Base-by-base conservation (phyloP, 2,113 vertebrate species). In the Struthio camelus region DNA sequence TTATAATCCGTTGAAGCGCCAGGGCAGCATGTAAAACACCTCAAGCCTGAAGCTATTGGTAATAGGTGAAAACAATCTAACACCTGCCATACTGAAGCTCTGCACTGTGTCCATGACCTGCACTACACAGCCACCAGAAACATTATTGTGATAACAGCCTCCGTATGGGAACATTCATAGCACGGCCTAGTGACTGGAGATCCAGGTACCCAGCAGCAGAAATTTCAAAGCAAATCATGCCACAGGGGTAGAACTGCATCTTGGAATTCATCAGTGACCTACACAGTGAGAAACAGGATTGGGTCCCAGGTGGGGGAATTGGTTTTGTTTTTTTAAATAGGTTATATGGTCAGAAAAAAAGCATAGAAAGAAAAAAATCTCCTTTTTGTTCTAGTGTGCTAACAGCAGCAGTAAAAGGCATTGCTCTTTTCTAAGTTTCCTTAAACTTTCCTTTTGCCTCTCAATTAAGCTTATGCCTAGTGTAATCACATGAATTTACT, bases 161-260 rank as follows among this genome's bases (percentile, higher is more conserved):
- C 72, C 17, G 1, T 0, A 46, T 7, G n/a, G 18, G 16, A 70
- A 6, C 15, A 4, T 17, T 59, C 30, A 12, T 5, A 25, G 36
- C 25, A 50, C 6, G 14, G 36, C 44, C 46, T 30, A 42, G 24
- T 8, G 20, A 40, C 16, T 50, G 23, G 27, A 51, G 32, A 36
- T 30, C 16, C 4, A 12, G 14, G 10, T n/a, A 66, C n/a, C 70
- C 66, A 79, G 70, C 51, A 81, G 61, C 66, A 77, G 25, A 3
- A 20, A 14, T 44, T 56, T 13, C 27, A 62, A 65, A 73, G 64
- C 18, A 54, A 84, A 66, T 20, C 20, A 30, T 1, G 1, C n/a
- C 27, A 24, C 1, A 0, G 18, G 23, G 59, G 2, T 15, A 24
- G 17, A 72, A 22, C 17, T 38, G 36, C 11, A 32, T 78, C 34